A percentile compares a stretch with the other conserved stretches of the same genome.
phyloP scores from a whole-genome alignment of 2,888 invertebrate genomes.

The Cantharis rustica region DNA sequence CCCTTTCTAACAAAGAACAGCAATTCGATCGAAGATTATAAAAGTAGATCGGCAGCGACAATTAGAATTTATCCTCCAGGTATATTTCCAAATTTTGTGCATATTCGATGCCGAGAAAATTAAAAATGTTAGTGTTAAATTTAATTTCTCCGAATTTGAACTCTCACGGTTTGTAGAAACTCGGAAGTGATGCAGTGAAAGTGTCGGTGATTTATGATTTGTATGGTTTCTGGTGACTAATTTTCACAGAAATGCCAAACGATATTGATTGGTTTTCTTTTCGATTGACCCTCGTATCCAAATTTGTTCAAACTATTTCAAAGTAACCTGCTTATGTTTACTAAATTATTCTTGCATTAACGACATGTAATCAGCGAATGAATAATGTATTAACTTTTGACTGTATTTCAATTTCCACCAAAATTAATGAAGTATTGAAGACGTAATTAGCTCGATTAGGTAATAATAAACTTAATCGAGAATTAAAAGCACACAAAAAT shows the following conservation, averaged over 20 bases:
- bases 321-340: background rate
- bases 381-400: background rate
- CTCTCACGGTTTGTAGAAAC: background rate
- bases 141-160: background rate
- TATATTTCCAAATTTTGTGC: background rate
- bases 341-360: background rate
- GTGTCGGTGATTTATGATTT: background rate
- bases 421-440: background rate
- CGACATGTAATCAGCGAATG: background rate
- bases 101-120: background rate
- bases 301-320: background rate
- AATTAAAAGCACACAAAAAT: background rate
- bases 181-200: background rate
- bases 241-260: background rate
- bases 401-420: background rate
- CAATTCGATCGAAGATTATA: background rate
- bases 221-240: background rate
- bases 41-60: background rate
- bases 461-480: background rate
- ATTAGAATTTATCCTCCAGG: background rate
- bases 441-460: background rate
- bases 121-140: background rate
- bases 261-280: background rate
- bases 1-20: background rate
- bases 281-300: background rate